Base-by-base conservation (phyloP, 2,113 vertebrate species). In the Elanus axillaris region DNA sequence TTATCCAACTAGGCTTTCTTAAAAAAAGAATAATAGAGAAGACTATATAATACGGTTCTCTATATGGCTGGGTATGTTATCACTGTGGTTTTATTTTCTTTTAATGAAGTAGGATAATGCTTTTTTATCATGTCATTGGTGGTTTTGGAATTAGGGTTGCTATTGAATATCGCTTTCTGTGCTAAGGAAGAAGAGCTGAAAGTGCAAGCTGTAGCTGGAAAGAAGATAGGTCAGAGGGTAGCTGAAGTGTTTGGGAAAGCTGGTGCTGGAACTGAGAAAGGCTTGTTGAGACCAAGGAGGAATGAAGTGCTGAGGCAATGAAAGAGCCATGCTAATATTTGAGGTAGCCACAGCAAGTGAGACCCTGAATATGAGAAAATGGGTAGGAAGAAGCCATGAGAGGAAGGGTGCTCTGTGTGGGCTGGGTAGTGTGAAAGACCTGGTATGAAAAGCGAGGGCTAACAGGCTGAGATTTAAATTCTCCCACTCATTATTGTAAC, bases 31-130 rank as follows among this genome's bases (percentile, higher is more conserved):
- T 77, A 43, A 20, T 48, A 73, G 17, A 90, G 42, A 73, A 43
- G 22, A 22, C 7, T 1, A 0, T 1, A 0, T 74, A 45, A 29
- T 52, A 15, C 2, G 2, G 5, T 78, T 88, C 25, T 78, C 25
- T 82, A 0, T 75, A 16, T 55, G 19, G 7, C 60, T 88, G 25
- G 7, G 4, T 63, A 31, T 47, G 34, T 43, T 86, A 50, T 27
- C 2, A 0, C 26, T 78, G 5, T 74, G 32, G 45, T 85, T 64
- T 29, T 69, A 19, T 81, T 75, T 36, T 93, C 36, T 86, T 71
- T 83, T 67, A 66, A 22, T 53, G 34, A 71, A 74, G 13, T 42
- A 58, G 4, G 17, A 25, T n/a, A 40, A 43, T 79, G 31, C 6
- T 50, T 93, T 84, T 85, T 59, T 71, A 52, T 75, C 21, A 22